These are phyloP conservation scores for Oscheius sp. DNA, from an alignment of 1,140 invertebrate species.

Conservation along the genomic window DNA sequence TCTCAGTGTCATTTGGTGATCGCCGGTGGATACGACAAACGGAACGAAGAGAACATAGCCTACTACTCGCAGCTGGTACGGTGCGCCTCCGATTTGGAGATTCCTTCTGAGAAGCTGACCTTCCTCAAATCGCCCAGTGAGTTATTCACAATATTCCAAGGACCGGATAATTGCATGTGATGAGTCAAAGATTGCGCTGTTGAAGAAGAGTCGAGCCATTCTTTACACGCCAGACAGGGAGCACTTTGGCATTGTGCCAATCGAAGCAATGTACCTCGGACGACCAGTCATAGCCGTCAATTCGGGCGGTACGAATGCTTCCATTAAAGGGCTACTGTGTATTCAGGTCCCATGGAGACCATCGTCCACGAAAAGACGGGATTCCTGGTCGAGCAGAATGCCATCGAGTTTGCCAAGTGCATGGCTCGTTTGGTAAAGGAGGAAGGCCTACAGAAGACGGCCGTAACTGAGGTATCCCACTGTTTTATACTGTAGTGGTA, in stretches of 20 bases:
- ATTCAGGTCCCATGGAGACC: conserved; percentile 70
- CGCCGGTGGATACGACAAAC: conserved; percentile 91
- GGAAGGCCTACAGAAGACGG: not conserved
- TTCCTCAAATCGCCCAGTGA: conserved; percentile 30
- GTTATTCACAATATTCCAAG: not conserved
- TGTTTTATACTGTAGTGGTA: not conserved
- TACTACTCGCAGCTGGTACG: conserved; percentile 77
- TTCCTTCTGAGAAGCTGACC: not conserved
- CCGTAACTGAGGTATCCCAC: conserved; percentile 2
- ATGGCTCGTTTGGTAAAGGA: conserved; percentile 18
- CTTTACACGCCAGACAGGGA: conserved; percentile 94
- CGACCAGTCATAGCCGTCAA: conserved; percentile 92
- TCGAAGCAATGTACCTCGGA: conserved; percentile 92
- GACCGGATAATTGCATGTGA: conserved; percentile 69
- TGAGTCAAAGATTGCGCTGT: conserved; percentile 77
- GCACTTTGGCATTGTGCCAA: conserved; percentile 98
- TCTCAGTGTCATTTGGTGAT: conserved; percentile 77
- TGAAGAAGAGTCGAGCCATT: conserved; percentile 69
- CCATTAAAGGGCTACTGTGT: not conserved
- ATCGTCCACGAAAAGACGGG: conserved; percentile 82
- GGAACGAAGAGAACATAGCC: conserved; percentile 82
- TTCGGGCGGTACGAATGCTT: conserved; percentile 73
- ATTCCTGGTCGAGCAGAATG: conserved; percentile 70
- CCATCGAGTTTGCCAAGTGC: conserved; percentile 66
- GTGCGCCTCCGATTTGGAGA: conserved; percentile 64